phyloP scores from a whole-genome alignment of 2,797 vertebrate genomes.

The Petrocephalus sullivani region DNA sequence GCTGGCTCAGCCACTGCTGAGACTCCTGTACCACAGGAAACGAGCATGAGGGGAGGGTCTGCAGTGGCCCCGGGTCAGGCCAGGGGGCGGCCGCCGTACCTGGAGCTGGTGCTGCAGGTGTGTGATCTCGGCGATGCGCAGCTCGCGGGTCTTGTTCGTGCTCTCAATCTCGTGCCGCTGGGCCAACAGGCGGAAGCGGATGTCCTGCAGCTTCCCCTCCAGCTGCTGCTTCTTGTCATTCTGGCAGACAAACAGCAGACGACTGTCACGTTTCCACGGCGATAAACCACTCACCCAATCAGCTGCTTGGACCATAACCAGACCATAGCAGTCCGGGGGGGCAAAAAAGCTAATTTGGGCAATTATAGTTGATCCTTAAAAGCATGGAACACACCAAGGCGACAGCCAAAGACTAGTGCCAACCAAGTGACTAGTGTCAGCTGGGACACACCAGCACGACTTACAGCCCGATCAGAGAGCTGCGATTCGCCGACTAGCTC shows the following conservation, averaged over 20 bases:
- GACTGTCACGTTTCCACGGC: not conserved
- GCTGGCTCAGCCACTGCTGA: constrained; percentile 88
- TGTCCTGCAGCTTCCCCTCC: constrained; percentile 93
- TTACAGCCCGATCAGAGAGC: not conserved
- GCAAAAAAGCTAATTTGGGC: not conserved
- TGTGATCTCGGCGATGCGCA: constrained; percentile 91
- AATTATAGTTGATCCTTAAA: not conserved
- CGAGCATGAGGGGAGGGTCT: not conserved
- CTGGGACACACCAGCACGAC: not conserved
- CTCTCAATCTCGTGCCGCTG: constrained; percentile 93
- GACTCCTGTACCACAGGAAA: constrained; percentile 70
- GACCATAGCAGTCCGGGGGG: not conserved
- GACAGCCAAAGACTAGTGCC: too few relatives aligned
- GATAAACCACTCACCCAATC: not conserved
- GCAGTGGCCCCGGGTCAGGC: not conserved
- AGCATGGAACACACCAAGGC: too few relatives aligned
- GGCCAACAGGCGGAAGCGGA: constrained; percentile 79
- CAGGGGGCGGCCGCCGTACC: constrained; percentile 51
- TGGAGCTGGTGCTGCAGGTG: constrained; percentile 91
- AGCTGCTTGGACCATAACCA: not conserved
- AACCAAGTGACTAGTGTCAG: too few relatives aligned
- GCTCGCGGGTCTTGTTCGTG: constrained; percentile 87
- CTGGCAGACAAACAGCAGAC: constrained; percentile 46
- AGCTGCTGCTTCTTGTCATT: constrained; percentile 92
- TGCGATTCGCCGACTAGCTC: not conserved